These are phyloP conservation scores for human (Homo sapiens) DNA, from an alignment of 2,113 vertebrate genomes.

Conservation along the genomic window DNA sequence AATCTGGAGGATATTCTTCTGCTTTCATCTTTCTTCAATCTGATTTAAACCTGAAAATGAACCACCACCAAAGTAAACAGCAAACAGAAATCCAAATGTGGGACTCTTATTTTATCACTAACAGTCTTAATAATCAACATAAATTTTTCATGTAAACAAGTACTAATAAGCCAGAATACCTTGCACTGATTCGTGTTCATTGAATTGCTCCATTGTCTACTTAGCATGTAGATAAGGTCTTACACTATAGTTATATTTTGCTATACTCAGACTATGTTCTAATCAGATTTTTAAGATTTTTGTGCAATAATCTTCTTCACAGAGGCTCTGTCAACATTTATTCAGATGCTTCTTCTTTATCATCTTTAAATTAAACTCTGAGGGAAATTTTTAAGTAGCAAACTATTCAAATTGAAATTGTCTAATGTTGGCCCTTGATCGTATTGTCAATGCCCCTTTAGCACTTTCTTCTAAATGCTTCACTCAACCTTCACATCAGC, in stretches of 20 bases:
- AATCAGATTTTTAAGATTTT: constrained; percentile 6
- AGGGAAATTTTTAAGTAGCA: not conserved
- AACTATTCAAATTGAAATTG: not conserved
- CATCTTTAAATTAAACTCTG: not conserved
- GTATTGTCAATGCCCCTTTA: not conserved
- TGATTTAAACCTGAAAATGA: constrained; percentile 12
- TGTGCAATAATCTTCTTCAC: not conserved
- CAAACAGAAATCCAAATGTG: not conserved
- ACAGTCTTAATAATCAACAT: not conserved
- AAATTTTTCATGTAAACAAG: not conserved
- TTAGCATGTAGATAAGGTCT: not conserved
- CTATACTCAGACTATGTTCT: not conserved
- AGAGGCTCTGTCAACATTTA: not conserved
- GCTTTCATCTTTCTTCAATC: not conserved
- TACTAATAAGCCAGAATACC: not conserved
- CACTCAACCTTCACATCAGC: not conserved
- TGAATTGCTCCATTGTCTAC: not conserved
- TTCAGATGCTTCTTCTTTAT: not conserved
- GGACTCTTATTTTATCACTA: not conserved
- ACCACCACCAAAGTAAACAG: not conserved
- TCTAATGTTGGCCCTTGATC: not conserved
- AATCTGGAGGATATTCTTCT: not conserved
- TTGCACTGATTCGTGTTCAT: not conserved
- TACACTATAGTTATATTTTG: not conserved
- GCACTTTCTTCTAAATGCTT: not conserved